Evolutionary conservation across 2,797 vertebrate species (phyloP).

Genomic region (Phataginus tetradactyla): DNA sequence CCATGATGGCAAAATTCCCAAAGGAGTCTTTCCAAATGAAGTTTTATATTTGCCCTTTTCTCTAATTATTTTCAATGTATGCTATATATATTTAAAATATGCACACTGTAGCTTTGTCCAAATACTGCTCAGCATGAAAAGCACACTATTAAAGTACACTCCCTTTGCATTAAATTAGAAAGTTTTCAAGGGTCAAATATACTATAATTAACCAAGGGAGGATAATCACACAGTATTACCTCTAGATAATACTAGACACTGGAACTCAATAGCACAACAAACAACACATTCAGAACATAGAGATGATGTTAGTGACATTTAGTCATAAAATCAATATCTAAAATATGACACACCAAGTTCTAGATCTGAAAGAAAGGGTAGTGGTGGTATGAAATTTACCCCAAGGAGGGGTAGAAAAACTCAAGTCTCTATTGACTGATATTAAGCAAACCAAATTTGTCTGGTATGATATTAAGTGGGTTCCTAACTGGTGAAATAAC

Average conservation of each 20-base stretch:
- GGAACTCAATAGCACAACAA: not conserved
- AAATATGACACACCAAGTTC: slow-evolving; percentile 3
- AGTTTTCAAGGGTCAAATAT: slow-evolving; percentile 10
- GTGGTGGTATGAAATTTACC: not conserved
- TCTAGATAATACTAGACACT: too few relatives aligned
- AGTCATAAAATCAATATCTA: slow-evolving; percentile 36
- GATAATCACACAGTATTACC: not conserved
- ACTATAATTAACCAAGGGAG: not conserved
- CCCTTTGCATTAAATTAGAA: not conserved
- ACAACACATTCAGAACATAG: slow-evolving; percentile 5
- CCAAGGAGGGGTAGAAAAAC: not conserved
- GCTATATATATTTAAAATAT: slow-evolving; percentile 30
- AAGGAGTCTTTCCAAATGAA: slow-evolving; percentile 38
- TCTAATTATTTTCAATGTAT: slow-evolving; percentile 11
- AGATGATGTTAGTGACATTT: not conserved
- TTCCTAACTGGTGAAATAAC: slow-evolving; percentile 20
- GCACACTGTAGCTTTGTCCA: not conserved
- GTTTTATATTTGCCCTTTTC: not conserved
- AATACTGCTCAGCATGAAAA: slow-evolving; percentile 28
- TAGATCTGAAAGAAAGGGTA: not conserved
- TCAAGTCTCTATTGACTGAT: not conserved
- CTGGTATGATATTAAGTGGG: not conserved
- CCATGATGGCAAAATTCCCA: not conserved
- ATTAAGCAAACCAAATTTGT: not conserved
- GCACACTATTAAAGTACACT: not conserved